Conservation (phyloP, 2,797 vertebrate genomes). For the Vipera latastei region DNA sequence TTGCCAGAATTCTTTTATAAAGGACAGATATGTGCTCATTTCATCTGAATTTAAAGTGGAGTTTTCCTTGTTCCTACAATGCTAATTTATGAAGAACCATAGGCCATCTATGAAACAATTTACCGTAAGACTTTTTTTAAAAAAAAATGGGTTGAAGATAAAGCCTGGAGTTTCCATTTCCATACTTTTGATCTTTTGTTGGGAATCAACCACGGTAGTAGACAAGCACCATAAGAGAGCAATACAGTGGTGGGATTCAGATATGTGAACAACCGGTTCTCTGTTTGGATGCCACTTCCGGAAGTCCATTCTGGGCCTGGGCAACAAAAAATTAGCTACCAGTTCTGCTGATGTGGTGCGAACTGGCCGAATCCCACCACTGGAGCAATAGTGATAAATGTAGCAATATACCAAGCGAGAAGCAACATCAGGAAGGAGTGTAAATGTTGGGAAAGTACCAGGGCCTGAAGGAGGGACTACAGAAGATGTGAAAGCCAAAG, state of each 20-base stretch:
- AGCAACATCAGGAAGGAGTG: background rate
- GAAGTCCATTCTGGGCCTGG: too few relatives aligned
- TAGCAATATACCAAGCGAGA: background rate
- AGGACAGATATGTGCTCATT: background rate
- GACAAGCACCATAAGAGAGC: background rate
- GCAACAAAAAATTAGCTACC: too few relatives aligned
- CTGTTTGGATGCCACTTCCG: too few relatives aligned
- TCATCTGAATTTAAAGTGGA: background rate
- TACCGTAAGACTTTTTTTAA: background rate
- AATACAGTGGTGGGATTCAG: too few relatives aligned
- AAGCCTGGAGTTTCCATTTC: background rate
- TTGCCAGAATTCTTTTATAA: background rate
- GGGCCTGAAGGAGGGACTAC: background rate
- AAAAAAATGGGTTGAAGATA: background rate
- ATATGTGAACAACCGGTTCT: too few relatives aligned
- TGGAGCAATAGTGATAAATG: background rate
- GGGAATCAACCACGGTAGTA: background rate
- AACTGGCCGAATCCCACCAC: too few relatives aligned
- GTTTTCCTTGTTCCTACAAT: background rate
- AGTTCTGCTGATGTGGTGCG: too few relatives aligned
- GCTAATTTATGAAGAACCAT: background rate
- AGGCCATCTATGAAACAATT: background rate
- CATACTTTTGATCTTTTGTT: background rate
- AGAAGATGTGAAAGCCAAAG: background rate
- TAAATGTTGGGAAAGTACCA: background rate